Conservation (phyloP, 2,888 invertebrate genomes). For the Tipula helvola region DNA sequence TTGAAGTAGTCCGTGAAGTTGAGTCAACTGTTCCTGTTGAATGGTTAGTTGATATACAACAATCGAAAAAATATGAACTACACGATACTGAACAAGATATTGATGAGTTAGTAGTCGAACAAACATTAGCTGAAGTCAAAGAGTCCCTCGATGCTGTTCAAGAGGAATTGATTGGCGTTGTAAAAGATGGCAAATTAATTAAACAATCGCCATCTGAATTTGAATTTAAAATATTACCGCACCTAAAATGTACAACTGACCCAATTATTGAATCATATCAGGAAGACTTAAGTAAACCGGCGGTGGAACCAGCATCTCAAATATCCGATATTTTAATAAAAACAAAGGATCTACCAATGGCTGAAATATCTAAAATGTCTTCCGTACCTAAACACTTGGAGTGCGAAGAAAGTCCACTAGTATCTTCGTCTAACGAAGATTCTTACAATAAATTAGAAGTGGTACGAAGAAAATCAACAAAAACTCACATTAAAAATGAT, state of each 20-base stretch:
- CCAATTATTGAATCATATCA: slow-evolving; percentile 27
- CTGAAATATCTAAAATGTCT: slow-evolving; percentile 11
- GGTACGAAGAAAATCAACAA: slow-evolving; percentile 24
- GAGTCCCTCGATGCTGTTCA: slow-evolving; percentile 58
- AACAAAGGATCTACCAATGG: background rate
- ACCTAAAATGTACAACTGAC: slow-evolving; percentile 34
- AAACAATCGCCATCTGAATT: slow-evolving; percentile 64
- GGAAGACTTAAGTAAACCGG: slow-evolving; percentile 17
- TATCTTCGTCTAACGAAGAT: slow-evolving; percentile 17
- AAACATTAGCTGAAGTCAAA: slow-evolving; percentile 58
- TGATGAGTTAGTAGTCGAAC: slow-evolving; percentile 48
- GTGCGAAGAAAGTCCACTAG: slow-evolving; percentile 14
- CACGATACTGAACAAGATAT: slow-evolving; percentile 24
- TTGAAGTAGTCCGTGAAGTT: slow-evolving; percentile 40
- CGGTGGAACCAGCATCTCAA: background rate
- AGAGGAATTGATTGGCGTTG: slow-evolving; percentile 50
- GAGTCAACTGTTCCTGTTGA: slow-evolving; percentile 27
- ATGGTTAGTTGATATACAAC: background rate
- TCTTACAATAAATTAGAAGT: slow-evolving; percentile 20
- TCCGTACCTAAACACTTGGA: slow-evolving; percentile 33
- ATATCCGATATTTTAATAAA: background rate
- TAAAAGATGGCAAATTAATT: slow-evolving; percentile 48
- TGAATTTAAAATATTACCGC: slow-evolving; percentile 50
- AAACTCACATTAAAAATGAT: slow-evolving; percentile 36
- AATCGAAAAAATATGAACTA: slow-evolving; percentile 22